Evolutionary conservation across 2,888 invertebrate species (phyloP).

Genomic region (Rhagonycha lutea): DNA sequence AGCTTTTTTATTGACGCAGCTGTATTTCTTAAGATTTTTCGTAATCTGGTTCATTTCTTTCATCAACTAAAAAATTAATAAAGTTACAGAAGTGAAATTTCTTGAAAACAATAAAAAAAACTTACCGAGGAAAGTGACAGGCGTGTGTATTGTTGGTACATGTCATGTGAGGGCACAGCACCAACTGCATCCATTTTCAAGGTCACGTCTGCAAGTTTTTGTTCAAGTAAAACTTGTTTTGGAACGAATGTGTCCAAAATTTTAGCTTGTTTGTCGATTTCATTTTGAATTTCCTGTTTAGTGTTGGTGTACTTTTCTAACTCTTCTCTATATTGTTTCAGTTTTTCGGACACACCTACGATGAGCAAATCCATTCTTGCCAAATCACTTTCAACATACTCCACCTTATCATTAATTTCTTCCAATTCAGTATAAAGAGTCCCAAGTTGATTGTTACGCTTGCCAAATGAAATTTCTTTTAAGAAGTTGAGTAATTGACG

Average conservation of each 20-base stretch:
- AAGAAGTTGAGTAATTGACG: not conserved
- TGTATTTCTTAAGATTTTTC: not conserved
- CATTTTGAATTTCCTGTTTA: not conserved
- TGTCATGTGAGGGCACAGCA: not conserved
- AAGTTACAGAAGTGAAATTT: not conserved
- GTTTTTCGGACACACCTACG: not conserved
- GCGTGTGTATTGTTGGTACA: not conserved
- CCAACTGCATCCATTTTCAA: not conserved
- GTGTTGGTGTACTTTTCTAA: not conserved
- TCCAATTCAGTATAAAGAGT: not conserved
- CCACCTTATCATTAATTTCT: not conserved
- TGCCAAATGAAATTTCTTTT: not conserved
- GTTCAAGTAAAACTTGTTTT: not conserved
- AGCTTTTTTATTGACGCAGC: not conserved
- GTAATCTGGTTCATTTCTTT: not conserved
- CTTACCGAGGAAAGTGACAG: not conserved
- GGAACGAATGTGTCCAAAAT: not conserved
- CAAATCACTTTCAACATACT: not conserved
- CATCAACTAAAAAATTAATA: not conserved
- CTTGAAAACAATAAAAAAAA: not conserved
- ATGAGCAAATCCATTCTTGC: not conserved
- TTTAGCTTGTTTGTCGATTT: not conserved
- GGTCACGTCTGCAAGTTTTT: not conserved
- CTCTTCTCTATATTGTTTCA: not conserved
- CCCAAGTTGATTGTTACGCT: not conserved